These are phyloP conservation scores for Herpailurus yagouaroundi DNA, from an alignment of 2,113 vertebrate species.

Conservation along the genomic window DNA sequence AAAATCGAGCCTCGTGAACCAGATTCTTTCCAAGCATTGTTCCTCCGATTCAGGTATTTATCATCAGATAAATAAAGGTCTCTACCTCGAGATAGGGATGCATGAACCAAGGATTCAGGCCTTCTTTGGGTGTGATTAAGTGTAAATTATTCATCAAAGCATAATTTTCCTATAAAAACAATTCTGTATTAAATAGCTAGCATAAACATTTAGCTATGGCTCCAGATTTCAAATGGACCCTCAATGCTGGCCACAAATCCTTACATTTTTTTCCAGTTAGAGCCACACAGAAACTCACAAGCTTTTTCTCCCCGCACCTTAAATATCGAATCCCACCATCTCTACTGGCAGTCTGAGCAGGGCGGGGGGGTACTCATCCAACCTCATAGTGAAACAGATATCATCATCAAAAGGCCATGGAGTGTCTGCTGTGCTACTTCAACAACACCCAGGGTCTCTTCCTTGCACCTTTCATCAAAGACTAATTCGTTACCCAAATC, in stretches of 20 bases:
- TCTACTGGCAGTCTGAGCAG: not conserved
- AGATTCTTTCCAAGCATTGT: not conserved
- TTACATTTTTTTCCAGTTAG: not conserved
- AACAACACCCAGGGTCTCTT: not conserved
- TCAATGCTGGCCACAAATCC: not conserved
- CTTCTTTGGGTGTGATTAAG: not conserved
- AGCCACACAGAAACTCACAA: not conserved
- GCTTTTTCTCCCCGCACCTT: not conserved
- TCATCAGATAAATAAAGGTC: not conserved
- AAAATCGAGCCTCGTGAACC: not conserved
- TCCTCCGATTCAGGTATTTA: not conserved
- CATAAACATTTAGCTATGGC: not conserved
- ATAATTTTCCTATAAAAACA: conserved; percentile 8
- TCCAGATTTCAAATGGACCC: not conserved
- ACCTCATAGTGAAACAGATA: not conserved
- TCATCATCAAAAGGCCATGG: not conserved
- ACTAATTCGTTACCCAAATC: not conserved
- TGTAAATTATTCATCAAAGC: not conserved
- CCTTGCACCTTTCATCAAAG: not conserved
- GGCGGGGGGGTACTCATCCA: not conserved
- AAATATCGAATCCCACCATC: not conserved
- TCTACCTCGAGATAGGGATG: not conserved
- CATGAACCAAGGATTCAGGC: not conserved
- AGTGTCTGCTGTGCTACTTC: not conserved
- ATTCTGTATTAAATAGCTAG: not conserved